Base-by-base conservation (phyloP, 2,113 vertebrate genomes). In the Nothocercus julius region DNA sequence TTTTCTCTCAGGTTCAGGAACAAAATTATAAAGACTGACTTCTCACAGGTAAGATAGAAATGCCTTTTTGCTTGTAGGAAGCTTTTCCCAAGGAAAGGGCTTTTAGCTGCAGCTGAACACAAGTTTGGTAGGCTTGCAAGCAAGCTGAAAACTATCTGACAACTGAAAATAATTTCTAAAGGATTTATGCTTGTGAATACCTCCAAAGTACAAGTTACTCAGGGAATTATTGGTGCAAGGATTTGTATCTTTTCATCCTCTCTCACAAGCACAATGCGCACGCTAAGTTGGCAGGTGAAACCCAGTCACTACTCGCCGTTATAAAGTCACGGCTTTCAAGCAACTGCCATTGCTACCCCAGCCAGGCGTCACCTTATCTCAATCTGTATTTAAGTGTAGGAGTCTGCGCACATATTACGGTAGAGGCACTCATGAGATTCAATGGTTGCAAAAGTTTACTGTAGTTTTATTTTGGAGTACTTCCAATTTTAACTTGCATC, bases 251-350 rank as follows among this genome's bases (percentile, higher is more conserved):
- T 85, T 70, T 56, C 28, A 11, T 6, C 44, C 45, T 59, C 42
- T 38, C 25, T 34, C 19, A 1, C 11, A 49, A 69, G 87, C 58
- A 28, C 14, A 75, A n/a, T 8, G 34, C 0, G 0, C 17, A 34
- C 24, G 13, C 64, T 14, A 76, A 87, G 54, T 9, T 47, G 56
- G 58, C 3, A 7, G 34, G 70, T 68, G 34, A 68, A 77, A 24
- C n/a, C 56, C 78, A 54, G 44, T 6, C 7, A 2, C 22, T 9
- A 30, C 53, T 51, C 1, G 0, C 58, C 13, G 9, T 9, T 32
- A 36, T 16, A 8, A 9, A 1, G 0, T 15, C 78, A 72, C 0
- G 0, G 40, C 20, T 53, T 54, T 27, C 3, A 51, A 66, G 15
- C 1, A 19, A 19, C 10, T 42, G 40, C 64, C 56, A 20, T 1